Percentiles rank a stretch among this genome's conserved stretches.
These are phyloP conservation scores for Amaurobius ferox DNA, from an alignment of 2,888 invertebrate genomes.

Conservation along the genomic window DNA sequence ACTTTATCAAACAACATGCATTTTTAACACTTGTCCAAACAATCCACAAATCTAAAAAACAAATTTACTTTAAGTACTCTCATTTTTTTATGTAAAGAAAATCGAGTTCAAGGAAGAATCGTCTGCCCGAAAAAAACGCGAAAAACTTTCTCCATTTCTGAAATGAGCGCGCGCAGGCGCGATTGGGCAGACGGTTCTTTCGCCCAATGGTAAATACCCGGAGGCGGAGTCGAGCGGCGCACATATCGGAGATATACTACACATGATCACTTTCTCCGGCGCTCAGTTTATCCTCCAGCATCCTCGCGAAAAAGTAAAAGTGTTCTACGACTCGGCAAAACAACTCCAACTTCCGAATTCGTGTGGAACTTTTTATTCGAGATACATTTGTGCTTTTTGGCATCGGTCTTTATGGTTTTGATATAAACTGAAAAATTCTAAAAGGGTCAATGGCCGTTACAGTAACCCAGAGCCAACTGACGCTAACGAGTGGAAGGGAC, in stretches of 20 bases:
- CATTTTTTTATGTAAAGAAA: neutral
- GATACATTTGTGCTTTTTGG: neutral
- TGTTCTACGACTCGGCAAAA: slow-evolving; percentile 16
- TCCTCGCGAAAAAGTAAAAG: slow-evolving; percentile 57
- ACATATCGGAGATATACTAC: slow-evolving; percentile 55
- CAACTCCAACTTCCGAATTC: neutral
- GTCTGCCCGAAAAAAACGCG: neutral
- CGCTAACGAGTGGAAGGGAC: slow-evolving; percentile 71
- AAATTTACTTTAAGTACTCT: no score
- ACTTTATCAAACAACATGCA: no score
- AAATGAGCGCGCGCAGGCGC: slow-evolving; percentile 62
- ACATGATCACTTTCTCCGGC: slow-evolving; percentile 69
- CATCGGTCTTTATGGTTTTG: neutral
- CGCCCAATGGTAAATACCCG: slow-evolving; percentile 50
- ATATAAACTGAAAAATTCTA: neutral
- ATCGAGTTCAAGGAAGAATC: slow-evolving; percentile 6
- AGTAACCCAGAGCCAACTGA: slow-evolving; percentile 73
- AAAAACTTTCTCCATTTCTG: slow-evolving; percentile 40
- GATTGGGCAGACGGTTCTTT: slow-evolving; percentile 44
- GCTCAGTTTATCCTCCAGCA: slow-evolving; percentile 60
- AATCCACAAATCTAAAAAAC: no score
- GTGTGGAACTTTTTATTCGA: neutral
- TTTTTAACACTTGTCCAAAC: no score
- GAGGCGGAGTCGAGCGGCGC: slow-evolving; percentile 58
- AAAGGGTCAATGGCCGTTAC: slow-evolving; percentile 66